A percentile compares a stretch with the other conserved stretches of the same genome.
These are phyloP conservation scores for Alviniconcha strummeri DNA, from an alignment of 2,888 invertebrate species.

Conservation along the genomic window DNA sequence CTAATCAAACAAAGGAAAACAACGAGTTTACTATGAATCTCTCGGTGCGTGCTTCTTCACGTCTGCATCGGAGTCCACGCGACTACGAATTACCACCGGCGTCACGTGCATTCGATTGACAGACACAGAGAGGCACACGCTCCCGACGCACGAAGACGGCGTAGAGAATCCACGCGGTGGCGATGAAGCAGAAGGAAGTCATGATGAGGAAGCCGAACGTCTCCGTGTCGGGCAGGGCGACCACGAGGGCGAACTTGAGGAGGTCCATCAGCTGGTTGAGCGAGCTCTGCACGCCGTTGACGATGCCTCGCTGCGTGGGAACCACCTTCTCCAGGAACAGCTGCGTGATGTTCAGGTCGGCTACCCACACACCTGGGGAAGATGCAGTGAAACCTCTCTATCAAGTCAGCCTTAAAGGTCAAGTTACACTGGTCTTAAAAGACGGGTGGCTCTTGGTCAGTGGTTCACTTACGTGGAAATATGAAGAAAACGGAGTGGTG, in stretches of 20 bases:
- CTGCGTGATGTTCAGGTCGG: constrained; percentile 76
- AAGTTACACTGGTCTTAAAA: no score
- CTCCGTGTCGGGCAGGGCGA: constrained; percentile 73
- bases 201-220: constrained; percentile 75
- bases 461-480: no score
- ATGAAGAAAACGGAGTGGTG: no score
- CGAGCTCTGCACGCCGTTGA: constrained; percentile 76
- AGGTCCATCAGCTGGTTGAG: constrained; percentile 76
- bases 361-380: constrained; percentile 75
- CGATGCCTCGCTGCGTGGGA: constrained; percentile 74
- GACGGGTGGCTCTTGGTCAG: no score
- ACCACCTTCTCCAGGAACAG: constrained; percentile 75
- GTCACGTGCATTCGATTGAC: no score
- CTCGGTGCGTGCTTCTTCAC: no score
- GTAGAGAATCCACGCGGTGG: constrained; percentile 61
- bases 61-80: no score
- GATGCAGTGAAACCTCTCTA: no score
- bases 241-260: constrained; percentile 72
- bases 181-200: constrained; percentile 72
- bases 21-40: no score
- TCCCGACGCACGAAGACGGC: constrained; percentile 44
- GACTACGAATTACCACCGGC: no score
- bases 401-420: no score
- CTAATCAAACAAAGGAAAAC: no score
- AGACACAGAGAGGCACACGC: neutral